Percentiles rank a stretch among this genome's conserved stretches.
Evolutionary conservation across 2,113 vertebrate species (phyloP).

Genomic region (Corythornis vintsioides): DNA sequence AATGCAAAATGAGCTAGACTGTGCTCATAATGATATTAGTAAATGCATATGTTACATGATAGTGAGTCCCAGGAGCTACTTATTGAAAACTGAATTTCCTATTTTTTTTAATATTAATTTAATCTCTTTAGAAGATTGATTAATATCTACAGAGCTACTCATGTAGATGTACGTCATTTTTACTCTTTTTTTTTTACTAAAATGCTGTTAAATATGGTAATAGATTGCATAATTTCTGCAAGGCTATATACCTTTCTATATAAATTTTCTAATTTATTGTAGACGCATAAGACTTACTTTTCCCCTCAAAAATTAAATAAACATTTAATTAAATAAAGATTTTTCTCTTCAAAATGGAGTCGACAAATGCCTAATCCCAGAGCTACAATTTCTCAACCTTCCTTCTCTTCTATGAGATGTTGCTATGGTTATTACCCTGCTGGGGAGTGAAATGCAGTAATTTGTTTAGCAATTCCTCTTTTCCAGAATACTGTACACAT

Average conservation of each 20-base stretch:
- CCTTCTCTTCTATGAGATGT: slow-evolving; percentile 8
- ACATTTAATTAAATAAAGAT: slow-evolving; percentile 55
- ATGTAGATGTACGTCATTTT: not conserved
- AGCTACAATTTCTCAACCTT: slow-evolving; percentile 31
- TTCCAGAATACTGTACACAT: not conserved
- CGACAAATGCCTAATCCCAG: slow-evolving; percentile 44
- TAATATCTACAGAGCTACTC: not conserved
- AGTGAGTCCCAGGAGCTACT: not conserved
- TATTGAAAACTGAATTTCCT: not conserved
- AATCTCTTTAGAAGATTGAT: not conserved
- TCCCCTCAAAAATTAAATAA: slow-evolving; percentile 35
- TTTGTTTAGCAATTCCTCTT: slow-evolving; percentile 44
- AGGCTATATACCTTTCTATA: not conserved
- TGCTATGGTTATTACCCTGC: slow-evolving; percentile 65
- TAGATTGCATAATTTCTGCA: not conserved
- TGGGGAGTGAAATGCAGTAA: slow-evolving; percentile 51
- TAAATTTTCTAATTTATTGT: not conserved
- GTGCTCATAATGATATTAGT: not conserved
- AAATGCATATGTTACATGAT: not conserved
- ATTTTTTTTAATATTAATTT: not conserved
- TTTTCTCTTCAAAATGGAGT: slow-evolving; percentile 30
- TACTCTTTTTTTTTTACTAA: not conserved
- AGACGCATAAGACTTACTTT: not conserved
- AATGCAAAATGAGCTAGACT: not conserved
- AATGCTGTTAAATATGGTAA: not conserved